Conservation (phyloP, 1,140 invertebrate species). For the Asobara japonica region DNA sequence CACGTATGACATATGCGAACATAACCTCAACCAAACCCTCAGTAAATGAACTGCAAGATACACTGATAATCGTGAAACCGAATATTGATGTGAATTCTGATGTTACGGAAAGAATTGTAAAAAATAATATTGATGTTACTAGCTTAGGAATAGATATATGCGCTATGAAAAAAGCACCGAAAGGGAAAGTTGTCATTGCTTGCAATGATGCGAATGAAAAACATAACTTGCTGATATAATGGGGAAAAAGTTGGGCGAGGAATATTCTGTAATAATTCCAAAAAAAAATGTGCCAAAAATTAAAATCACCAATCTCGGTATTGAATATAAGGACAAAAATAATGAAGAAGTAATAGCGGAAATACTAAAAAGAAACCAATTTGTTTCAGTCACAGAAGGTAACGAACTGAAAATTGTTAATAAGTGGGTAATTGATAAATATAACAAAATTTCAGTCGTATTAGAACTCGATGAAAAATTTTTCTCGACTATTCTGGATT, state of each 20-base stretch:
- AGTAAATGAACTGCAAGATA: background rate
- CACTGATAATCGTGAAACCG: background rate
- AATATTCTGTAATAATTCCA: background rate
- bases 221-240: background rate
- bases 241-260: background rate
- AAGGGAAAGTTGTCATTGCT: background rate
- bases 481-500: too few relatives aligned
- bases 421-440: background rate
- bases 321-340: background rate
- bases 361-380: background rate
- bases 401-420: background rate
- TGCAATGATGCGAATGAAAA: background rate
- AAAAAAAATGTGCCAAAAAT: background rate
- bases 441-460: background rate
- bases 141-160: background rate
- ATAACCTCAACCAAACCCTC: background rate
- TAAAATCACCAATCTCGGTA: background rate
- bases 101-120: background rate
- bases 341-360: background rate
- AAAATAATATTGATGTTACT: background rate
- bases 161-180: background rate
- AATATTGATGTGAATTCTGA: background rate
- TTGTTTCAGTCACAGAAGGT: background rate
- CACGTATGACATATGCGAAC: background rate
- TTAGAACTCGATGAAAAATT: too few relatives aligned